Evolutionary conservation across 2,888 invertebrate species (phyloP).

Genomic region (Lapara coniferarum): DNA sequence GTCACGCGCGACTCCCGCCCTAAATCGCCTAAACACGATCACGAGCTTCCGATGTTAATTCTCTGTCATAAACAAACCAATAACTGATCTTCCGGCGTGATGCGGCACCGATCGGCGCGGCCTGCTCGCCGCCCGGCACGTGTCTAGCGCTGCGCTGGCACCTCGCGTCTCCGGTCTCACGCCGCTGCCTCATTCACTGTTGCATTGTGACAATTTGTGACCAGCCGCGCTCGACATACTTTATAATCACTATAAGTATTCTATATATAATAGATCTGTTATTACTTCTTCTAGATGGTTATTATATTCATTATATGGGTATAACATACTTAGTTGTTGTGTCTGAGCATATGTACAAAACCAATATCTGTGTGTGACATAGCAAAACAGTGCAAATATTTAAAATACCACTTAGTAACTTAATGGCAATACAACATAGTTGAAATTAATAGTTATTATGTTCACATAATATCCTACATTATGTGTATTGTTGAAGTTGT

Average conservation of each 20-base stretch:
- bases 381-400: slow-evolving; percentile 13
- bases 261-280: slow-evolving; percentile 38
- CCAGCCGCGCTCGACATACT: slow-evolving; percentile 40
- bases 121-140: slow-evolving; percentile 44
- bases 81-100: slow-evolving; percentile 38
- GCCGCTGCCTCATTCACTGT: slow-evolving; percentile 30
- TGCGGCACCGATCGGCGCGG: slow-evolving; percentile 36
- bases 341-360: slow-evolving; percentile 1
- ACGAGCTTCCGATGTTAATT: slow-evolving; percentile 76
- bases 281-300: slow-evolving; percentile 33
- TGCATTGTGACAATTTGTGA: slow-evolving; percentile 43
- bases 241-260: slow-evolving; percentile 53
- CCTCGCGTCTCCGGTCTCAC: neutral
- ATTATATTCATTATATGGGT: slow-evolving; percentile 35
- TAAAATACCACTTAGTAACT: neutral
- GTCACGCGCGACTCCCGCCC: slow-evolving; percentile 75
- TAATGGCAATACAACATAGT: neutral
- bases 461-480: neutral
- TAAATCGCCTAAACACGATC: slow-evolving; percentile 63
- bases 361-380: neutral
- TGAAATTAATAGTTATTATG: neutral
- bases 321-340: neutral
- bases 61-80: slow-evolving; percentile 58
- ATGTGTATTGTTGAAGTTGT: slow-evolving; percentile 5
- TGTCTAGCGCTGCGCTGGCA: slow-evolving; percentile 45